Conservation (phyloP, 2,797 vertebrate species). For the Sebastes steindachneri region DNA sequence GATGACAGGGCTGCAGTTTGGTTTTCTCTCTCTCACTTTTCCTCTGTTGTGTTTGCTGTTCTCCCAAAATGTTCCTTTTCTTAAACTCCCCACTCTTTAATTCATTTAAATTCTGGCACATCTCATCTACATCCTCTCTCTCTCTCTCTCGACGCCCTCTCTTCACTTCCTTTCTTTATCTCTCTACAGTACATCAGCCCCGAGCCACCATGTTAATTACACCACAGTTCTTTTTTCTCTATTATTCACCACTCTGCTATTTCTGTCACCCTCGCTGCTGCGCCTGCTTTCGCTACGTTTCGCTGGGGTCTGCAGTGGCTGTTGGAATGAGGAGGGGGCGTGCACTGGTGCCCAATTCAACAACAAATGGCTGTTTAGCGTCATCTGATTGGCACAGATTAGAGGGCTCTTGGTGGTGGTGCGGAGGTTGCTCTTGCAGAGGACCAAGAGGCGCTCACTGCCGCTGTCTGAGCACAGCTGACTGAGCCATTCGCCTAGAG, state of each 20-base stretch:
- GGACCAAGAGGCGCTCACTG: conserved; percentile 44
- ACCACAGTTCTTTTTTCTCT: conserved; percentile 67
- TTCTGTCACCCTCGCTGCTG: conserved; percentile 66
- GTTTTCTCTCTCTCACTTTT: background rate
- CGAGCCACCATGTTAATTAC: conserved; percentile 75
- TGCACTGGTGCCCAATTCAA: conserved; percentile 61
- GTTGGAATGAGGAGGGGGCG: conserved; percentile 60
- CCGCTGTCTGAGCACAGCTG: conserved; percentile 56
- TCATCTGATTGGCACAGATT: conserved; percentile 83
- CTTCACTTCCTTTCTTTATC: conserved; percentile 46
- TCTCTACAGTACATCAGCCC: conserved; percentile 55
- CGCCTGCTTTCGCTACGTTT: conserved; percentile 59
- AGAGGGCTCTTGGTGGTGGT: conserved; percentile 66
- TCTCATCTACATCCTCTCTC: conserved; percentile 15
- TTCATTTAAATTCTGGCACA: conserved; percentile 18
- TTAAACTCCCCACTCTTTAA: background rate
- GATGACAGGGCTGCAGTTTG: background rate
- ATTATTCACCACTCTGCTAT: conserved; percentile 75
- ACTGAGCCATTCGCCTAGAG: conserved; percentile 22
- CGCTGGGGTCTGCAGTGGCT: conserved; percentile 67
- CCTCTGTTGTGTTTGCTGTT: background rate
- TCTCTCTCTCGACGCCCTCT: conserved; percentile 6
- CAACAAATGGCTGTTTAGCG: conserved; percentile 76
- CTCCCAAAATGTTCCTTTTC: background rate
- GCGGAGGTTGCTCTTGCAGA: conserved; percentile 69